Evolutionary conservation across 2,797 vertebrate genomes (phyloP).

Genomic region (Mustela erminea): DNA sequence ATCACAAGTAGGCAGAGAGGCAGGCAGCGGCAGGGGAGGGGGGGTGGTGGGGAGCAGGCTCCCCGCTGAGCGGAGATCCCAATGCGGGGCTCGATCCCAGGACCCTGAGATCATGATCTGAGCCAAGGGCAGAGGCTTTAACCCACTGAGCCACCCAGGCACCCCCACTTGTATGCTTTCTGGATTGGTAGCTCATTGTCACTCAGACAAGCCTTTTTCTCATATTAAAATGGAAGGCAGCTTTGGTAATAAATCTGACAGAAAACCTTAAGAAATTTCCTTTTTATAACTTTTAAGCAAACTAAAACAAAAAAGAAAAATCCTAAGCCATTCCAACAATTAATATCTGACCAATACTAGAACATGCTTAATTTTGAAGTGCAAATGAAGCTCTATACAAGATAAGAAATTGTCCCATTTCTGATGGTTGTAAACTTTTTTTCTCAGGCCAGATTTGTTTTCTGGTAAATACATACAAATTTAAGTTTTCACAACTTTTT

Average conservation of each 20-base stretch:
- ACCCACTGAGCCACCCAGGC: no score
- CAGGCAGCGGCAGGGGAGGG: no score
- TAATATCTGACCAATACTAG: neutral
- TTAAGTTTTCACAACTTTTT: constrained; percentile 25
- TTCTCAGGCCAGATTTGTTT: constrained; percentile 6
- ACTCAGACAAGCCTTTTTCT: neutral
- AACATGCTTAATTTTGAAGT: constrained; percentile 13
- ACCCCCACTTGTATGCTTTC: neutral
- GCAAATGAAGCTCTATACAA: neutral
- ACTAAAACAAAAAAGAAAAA: neutral
- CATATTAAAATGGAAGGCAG: neutral
- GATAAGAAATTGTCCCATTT: neutral
- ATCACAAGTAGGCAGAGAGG: no score
- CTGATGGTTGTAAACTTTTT: neutral
- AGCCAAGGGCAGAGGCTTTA: no score
- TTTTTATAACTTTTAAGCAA: constrained; percentile 41
- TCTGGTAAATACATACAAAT: neutral
- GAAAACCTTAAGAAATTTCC: neutral
- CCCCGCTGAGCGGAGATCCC: no score
- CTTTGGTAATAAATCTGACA: constrained; percentile 39
- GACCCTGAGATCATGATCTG: no score
- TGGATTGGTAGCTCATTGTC: neutral
- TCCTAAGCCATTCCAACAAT: neutral
- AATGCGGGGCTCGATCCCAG: no score
- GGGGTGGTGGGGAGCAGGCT: no score